phyloP scores from a whole-genome alignment of 2,797 vertebrate species.

The Agapornis canus region DNA sequence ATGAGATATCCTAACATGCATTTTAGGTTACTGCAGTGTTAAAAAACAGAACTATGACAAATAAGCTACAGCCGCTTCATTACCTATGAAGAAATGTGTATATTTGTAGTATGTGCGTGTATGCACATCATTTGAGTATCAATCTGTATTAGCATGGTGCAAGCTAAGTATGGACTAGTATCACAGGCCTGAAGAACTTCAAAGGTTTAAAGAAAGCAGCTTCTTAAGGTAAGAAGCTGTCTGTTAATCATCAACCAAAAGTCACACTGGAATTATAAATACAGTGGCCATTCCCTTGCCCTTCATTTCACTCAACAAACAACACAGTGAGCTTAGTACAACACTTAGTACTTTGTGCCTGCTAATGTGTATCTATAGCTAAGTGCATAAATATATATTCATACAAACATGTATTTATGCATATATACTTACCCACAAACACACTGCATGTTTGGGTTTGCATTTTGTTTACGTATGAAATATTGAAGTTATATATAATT shows the following conservation, averaged over 20 bases:
- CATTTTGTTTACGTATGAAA: background rate
- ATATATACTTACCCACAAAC: background rate
- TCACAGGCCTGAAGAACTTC: background rate
- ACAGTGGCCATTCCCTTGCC: background rate
- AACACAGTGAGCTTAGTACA: background rate
- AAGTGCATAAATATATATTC: background rate
- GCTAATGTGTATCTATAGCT: background rate
- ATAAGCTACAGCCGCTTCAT: background rate
- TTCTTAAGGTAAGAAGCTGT: background rate
- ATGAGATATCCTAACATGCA: background rate
- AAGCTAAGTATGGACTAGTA: background rate
- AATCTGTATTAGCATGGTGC: background rate
- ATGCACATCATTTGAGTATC: background rate
- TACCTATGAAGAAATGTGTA: background rate
- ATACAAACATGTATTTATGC: background rate
- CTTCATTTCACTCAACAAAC: constrained; percentile 49
- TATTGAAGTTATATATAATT: background rate
- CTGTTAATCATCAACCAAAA: constrained; percentile 5
- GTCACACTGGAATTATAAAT: constrained; percentile 13
- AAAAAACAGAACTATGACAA: background rate
- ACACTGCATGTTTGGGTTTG: background rate
- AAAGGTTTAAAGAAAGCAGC: background rate
- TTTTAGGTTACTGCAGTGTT: background rate
- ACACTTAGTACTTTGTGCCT: background rate
- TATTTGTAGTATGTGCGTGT: background rate